These are phyloP conservation scores for Drosophila monieri DNA, from an alignment of 2,888 invertebrate species.

Conservation along the genomic window DNA sequence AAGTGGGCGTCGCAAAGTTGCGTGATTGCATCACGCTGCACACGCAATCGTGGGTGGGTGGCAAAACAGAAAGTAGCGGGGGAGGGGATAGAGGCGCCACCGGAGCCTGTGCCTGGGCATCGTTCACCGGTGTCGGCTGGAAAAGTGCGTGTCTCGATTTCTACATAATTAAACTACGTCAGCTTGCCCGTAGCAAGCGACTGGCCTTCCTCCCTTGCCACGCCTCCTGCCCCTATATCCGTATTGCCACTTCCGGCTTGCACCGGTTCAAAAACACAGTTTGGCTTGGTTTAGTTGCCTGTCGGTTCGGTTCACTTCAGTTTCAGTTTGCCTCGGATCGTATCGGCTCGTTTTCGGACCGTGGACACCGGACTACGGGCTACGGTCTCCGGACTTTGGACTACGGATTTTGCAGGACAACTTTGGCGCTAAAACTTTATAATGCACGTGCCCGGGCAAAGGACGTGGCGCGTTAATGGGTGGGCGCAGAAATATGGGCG, in stretches of 20 bases:
- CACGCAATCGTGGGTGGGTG: conserved; percentile 8
- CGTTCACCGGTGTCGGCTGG: conserved; percentile 49
- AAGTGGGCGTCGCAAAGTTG: conserved; percentile 71
- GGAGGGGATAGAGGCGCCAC: background rate
- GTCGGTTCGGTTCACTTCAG: conserved; percentile 21
- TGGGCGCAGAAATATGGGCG: background rate
- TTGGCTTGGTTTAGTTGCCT: conserved; percentile 36
- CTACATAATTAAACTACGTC: conserved; percentile 76
- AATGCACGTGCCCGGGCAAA: conserved; percentile 65
- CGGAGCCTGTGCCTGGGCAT: conserved; percentile 16
- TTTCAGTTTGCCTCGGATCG: conserved; percentile 9
- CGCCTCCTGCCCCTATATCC: background rate
- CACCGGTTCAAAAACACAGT: conserved; percentile 35
- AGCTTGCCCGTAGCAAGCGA: conserved; percentile 31
- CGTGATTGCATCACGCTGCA: conserved; percentile 53
- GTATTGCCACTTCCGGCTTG: conserved; percentile 70
- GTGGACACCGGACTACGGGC: conserved; percentile 1
- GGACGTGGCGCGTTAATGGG: conserved; percentile 26
- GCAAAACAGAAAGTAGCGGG: background rate
- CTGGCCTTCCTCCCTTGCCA: conserved; percentile 17
- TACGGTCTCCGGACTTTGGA: conserved; percentile 1
- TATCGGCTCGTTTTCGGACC: conserved; percentile 10
- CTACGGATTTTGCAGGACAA: conserved; percentile 38
- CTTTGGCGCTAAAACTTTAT: conserved; percentile 72
- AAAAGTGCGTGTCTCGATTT: conserved; percentile 79